Evolutionary conservation across 1,140 invertebrate species (phyloP).

Genomic region (Pantala flavescens): DNA sequence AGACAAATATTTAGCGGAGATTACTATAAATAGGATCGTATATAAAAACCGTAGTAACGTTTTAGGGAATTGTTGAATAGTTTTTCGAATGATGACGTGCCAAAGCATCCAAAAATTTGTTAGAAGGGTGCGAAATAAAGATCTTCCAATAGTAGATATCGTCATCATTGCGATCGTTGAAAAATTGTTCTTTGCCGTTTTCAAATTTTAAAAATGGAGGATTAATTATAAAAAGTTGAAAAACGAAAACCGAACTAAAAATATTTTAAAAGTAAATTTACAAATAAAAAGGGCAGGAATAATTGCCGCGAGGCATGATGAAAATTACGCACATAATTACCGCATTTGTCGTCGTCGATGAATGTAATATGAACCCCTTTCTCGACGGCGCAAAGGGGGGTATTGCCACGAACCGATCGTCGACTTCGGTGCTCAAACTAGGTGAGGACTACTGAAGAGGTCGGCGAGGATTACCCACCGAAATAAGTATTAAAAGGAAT

Average conservation of each 20-base stretch:
- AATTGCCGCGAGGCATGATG: not conserved
- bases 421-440: no score
- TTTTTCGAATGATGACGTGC: conserved; percentile 2
- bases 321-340: not conserved
- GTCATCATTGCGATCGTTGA: conserved; percentile 4
- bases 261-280: conserved; percentile 9
- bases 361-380: not conserved
- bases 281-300: conserved; percentile 9
- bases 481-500: no score
- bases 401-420: no score
- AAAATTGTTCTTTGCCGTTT: conserved; percentile 2
- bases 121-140: not conserved
- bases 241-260: conserved; percentile 7
- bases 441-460: no score
- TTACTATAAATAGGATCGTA: not conserved
- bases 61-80: not conserved
- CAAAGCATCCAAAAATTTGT: not conserved
- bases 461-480: no score
- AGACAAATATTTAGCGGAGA: not conserved
- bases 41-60: not conserved
- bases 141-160: not conserved
- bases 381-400: not conserved
- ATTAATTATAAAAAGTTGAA: conserved; percentile 3
- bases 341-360: not conserved
- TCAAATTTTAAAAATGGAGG: conserved; percentile 1